A percentile compares a stretch with the other conserved stretches of the same genome.
Conservation (phyloP, 1,140 invertebrate genomes). For the Leptinotarsa texana region DNA sequence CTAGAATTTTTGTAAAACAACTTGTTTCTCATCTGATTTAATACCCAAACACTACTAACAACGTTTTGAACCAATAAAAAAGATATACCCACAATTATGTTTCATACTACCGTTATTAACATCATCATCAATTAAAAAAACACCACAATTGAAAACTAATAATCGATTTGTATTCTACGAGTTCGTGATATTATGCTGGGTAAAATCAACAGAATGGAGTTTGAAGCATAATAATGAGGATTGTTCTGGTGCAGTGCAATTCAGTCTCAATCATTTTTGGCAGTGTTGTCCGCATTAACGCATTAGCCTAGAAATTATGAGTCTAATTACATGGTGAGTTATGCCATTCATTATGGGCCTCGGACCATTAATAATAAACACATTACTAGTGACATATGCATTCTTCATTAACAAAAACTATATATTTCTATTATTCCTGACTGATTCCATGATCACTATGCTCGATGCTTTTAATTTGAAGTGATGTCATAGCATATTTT, state of each 20-base stretch:
- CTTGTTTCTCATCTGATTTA: no score
- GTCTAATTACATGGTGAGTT: conserved; percentile 55
- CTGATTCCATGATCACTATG: conserved; percentile 42
- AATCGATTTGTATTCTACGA: no score
- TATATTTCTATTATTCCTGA: conserved; percentile 54
- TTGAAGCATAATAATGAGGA: conserved; percentile 35
- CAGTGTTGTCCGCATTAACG: conserved; percentile 51
- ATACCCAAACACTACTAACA: no score
- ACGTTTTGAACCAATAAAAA: no score
- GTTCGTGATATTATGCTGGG: no score
- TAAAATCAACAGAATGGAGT: not conserved
- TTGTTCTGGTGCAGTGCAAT: conserved; percentile 38
- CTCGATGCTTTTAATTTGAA: conserved; percentile 50
- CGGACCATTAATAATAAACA: conserved; percentile 52
- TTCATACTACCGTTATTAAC: no score
- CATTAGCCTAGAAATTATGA: conserved; percentile 55
- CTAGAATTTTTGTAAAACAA: no score
- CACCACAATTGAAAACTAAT: no score
- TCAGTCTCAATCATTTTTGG: conserved; percentile 55
- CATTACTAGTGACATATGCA: conserved; percentile 50
- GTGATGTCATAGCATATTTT: conserved; percentile 34
- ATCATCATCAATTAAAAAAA: no score
- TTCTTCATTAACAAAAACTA: conserved; percentile 56
- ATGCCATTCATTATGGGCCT: conserved; percentile 52
- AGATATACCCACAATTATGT: no score